phyloP scores from a whole-genome alignment of 1,140 invertebrate genomes.

The Amphibalanus amphitrite region DNA sequence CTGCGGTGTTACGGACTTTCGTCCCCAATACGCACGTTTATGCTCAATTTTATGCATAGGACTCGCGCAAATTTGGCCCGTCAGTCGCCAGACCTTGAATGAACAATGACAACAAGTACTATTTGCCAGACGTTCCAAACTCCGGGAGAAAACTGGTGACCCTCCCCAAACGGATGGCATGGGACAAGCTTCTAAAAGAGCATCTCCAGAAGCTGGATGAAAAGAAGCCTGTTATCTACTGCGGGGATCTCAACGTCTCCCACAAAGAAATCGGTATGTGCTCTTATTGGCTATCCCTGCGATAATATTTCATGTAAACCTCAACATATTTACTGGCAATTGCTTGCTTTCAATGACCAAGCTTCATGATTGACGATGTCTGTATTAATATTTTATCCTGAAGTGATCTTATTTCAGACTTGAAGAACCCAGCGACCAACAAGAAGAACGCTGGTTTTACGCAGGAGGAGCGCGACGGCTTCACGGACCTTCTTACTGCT shows the following conservation, averaged over 20 bases:
- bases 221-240: constrained; percentile 84
- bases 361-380: too few species aligned
- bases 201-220: constrained; percentile 62
- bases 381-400: too few species aligned
- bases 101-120: too few species aligned
- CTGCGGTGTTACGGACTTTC: too few species aligned
- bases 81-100: too few species aligned
- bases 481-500: constrained; percentile 62
- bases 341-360: constrained; percentile 5
- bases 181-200: constrained; percentile 66
- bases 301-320: constrained; percentile 4
- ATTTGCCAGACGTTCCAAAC: constrained; percentile 62
- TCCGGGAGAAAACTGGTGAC: constrained; percentile 63
- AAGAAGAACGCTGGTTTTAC: constrained; percentile 90
- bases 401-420: constrained; percentile 43
- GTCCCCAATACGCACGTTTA: too few species aligned
- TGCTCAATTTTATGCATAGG: too few species aligned
- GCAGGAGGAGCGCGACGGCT: constrained; percentile 73
- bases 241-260: constrained; percentile 94
- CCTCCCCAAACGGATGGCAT: constrained; percentile 68
- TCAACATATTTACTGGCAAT: neutral
- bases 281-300: neutral
- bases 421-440: constrained; percentile 87
- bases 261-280: constrained; percentile 74
- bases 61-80: too few species aligned